Conservation (phyloP, 2,113 vertebrate genomes). For the Zapus hudsonius region DNA sequence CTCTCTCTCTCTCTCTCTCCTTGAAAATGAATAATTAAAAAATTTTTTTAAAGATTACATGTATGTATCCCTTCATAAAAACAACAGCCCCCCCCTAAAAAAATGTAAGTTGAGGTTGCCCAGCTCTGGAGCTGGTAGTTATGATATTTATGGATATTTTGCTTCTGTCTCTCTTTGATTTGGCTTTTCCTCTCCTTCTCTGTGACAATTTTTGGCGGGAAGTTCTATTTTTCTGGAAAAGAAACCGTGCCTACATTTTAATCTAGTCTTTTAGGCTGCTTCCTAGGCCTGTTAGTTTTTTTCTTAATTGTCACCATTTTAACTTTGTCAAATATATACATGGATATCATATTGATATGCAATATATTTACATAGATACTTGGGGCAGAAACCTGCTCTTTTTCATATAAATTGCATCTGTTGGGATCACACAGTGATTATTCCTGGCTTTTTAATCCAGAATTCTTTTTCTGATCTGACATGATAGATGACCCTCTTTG, state of each 20-base stretch:
- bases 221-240: constrained; percentile 1
- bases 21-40: too few species aligned
- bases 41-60: neutral
- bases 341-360: neutral
- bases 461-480: constrained; percentile 4
- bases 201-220: neutral
- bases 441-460: neutral
- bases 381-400: neutral
- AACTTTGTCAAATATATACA: neutral
- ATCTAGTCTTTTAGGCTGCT: neutral
- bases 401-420: neutral
- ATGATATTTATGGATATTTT: neutral
- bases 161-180: neutral
- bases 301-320: neutral
- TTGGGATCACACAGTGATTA: neutral
- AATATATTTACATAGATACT: neutral
- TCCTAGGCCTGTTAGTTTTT: neutral
- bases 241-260: neutral
- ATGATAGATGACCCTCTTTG: neutral
- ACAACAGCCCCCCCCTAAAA: neutral
- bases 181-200: neutral
- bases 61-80: neutral
- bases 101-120: neutral
- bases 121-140: neutral
- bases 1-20: too few species aligned